A percentile compares a stretch with the other conserved stretches of the same genome.
Conservation (phyloP, 2,797 vertebrate species). For the Eulemur coronatus region DNA sequence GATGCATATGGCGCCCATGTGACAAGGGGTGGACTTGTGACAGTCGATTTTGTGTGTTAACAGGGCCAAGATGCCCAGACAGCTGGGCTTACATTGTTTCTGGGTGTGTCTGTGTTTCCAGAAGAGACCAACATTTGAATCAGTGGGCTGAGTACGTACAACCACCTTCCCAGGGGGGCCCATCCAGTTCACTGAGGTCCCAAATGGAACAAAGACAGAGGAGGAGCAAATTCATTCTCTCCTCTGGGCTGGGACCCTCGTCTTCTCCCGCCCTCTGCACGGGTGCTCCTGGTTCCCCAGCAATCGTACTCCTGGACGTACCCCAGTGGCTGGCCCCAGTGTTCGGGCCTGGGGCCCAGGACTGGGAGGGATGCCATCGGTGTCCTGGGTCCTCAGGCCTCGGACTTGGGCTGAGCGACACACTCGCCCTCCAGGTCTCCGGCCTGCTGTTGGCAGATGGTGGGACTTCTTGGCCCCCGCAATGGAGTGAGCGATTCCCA, state of each 20-base stretch:
- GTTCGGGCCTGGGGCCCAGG: no score
- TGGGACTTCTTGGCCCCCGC: not conserved
- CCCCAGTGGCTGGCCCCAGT: not conserved
- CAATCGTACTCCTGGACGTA: not conserved
- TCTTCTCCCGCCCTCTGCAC: fast-evolving
- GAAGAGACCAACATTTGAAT: not conserved
- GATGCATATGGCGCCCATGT: fast-evolving
- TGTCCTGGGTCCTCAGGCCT: not conserved
- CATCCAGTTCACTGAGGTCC: fast-evolving
- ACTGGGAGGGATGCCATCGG: not conserved
- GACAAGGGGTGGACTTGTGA: not conserved
- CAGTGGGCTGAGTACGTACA: not conserved
- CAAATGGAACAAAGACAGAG: fast-evolving
- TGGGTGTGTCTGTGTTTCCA: not conserved
- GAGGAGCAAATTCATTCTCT: no score
- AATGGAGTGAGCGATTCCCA: not conserved
- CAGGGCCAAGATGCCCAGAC: fast-evolving
- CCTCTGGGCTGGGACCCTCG: fast-evolving
- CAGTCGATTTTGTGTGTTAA: not conserved
- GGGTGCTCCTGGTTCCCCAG: fast-evolving
- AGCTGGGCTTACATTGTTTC: not conserved
- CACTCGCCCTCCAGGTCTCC: fast-evolving
- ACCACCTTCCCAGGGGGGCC: not conserved
- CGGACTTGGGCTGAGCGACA: not conserved
- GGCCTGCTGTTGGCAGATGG: not conserved